Base-by-base conservation (phyloP, 2,797 vertebrate genomes). In the Silurus lanzhouensis region DNA sequence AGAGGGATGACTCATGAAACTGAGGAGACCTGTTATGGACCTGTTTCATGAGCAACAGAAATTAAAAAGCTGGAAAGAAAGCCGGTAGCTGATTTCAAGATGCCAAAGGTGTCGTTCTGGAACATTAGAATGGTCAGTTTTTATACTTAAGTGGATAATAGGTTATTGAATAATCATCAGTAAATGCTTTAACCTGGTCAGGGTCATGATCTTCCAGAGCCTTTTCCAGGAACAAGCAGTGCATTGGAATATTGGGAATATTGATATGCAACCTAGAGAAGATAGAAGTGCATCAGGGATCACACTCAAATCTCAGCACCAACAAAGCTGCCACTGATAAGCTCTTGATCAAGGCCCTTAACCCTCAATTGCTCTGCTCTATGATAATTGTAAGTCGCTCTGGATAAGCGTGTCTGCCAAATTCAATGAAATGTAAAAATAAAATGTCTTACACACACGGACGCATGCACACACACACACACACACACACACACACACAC, bases 1-100 rank as follows among this genome's bases (percentile, higher is more conserved):
- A 27, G 84, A 81, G 82, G 64, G 25, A 48, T 75, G 80, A 81
- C 72, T 82, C 80, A 84, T n/a, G 46, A 68, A 86, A 70, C 27
- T 38, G 64, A 66, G 82, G 60, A 80, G 57, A 22, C 6, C 6
- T 17, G 17, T 44, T 9, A 31, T 52, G 19, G 46, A 38, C 9
- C 14, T 6, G 8, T 67, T 86, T 66, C 68, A 57, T 31, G 14
- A 63, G 20, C 38, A 63, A 6, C 14, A 13, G 52, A 70, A 19
- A 76, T 15, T 3, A 60, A 58, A 82, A 58, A 82, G 27, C 48
- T 76, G n/a, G 71, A 55, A 17, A 31, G 44, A 66, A 52, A 78
- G 12, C 12, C 2, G 52, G 55, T 20, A 58, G 25, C 74, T 31
- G 25, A 58, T 20, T 6, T 38, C 25, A 77, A 38, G 55, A 13